A percentile compares a stretch with the other conserved stretches of the same genome.
These are phyloP conservation scores for Drosophila tani DNA, from an alignment of 1,140 invertebrate genomes.

Conservation along the genomic window DNA sequence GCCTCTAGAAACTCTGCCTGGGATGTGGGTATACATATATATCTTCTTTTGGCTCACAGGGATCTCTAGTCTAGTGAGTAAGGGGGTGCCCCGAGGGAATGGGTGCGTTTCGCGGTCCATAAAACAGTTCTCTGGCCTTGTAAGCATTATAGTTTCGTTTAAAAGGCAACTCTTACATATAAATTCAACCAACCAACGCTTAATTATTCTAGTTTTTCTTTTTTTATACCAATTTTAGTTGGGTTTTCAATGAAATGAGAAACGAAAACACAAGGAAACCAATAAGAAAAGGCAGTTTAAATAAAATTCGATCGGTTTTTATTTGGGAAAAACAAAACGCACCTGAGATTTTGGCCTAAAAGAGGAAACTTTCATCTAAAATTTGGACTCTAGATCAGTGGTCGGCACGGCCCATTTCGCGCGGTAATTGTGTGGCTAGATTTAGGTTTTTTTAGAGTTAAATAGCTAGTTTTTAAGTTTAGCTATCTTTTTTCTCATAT, in stretches of 20 bases:
- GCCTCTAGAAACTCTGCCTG: slow-evolving; percentile 15
- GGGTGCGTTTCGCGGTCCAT: slow-evolving; percentile 15
- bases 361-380: not conserved
- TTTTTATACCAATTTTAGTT: not conserved
- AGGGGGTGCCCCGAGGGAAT: not conserved
- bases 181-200: slow-evolving; percentile 12
- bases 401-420: no score
- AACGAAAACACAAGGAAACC: not conserved
- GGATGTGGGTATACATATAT: slow-evolving; percentile 3
- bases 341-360: not conserved
- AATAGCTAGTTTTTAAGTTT: no score
- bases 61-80: slow-evolving; percentile 10
- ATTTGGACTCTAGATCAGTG: no score
- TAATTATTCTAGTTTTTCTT: not conserved
- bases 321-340: not conserved
- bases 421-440: no score
- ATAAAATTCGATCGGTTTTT: slow-evolving; percentile 13
- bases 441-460: no score
- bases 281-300: not conserved
- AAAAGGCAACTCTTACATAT: slow-evolving; percentile 10
- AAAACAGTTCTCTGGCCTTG: slow-evolving; percentile 11
- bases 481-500: no score
- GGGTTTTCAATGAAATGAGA: no score
- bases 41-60: slow-evolving; percentile 18
- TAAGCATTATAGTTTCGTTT: slow-evolving; percentile 10